Conservation (phyloP, 2,888 invertebrate genomes). For the Agelastica alni region DNA sequence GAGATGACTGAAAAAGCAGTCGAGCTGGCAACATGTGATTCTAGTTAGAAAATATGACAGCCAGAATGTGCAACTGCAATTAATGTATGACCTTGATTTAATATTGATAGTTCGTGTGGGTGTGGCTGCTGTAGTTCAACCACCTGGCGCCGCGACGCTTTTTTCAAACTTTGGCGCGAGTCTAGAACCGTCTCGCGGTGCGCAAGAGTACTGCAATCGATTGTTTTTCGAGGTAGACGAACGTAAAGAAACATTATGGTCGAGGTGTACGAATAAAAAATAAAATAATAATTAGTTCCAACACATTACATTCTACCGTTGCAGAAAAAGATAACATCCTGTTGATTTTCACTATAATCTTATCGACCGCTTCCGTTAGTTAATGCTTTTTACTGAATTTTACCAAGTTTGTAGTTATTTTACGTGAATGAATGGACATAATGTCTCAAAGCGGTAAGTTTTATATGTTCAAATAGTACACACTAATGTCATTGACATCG, state of each 20-base stretch:
- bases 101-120: too few relatives aligned
- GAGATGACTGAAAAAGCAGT: too few relatives aligned
- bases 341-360: slow-evolving; percentile 10
- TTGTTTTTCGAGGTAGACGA: slow-evolving; percentile 31
- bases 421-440: slow-evolving; percentile 2
- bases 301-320: neutral
- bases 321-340: slow-evolving; percentile 1
- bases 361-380: slow-evolving; percentile 24
- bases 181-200: neutral
- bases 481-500: too few relatives aligned
- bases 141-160: slow-evolving; percentile 4
- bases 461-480: neutral
- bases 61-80: too few relatives aligned
- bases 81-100: too few relatives aligned
- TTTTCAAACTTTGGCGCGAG: slow-evolving; percentile 4
- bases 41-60: too few relatives aligned
- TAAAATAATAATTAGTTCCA: slow-evolving; percentile 5
- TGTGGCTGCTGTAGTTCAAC: neutral
- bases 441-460: slow-evolving; percentile 27
- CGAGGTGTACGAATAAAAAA: slow-evolving; percentile 7
- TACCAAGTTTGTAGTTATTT: neutral
- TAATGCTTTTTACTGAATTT: slow-evolving; percentile 3
- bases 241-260: slow-evolving; percentile 24
- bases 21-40: too few relatives aligned
- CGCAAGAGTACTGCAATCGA: slow-evolving; percentile 22